These are phyloP conservation scores for Spongilla lacustris DNA, from an alignment of 37 sponge, comb jelly and placozoan species.

Conservation along the genomic window DNA sequence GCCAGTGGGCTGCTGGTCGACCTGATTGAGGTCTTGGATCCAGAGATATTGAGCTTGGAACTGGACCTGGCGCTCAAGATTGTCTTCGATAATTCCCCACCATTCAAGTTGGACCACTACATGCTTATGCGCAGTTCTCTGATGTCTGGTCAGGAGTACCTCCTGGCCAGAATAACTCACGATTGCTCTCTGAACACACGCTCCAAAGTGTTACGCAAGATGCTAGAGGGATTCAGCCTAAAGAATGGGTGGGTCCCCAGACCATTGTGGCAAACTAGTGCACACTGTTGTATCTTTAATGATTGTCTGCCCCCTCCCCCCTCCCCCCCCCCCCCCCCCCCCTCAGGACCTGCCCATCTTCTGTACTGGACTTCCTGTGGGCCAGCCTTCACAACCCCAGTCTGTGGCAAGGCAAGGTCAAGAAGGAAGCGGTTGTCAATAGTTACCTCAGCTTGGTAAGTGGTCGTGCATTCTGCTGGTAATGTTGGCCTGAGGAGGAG, in stretches of 20 bases:
- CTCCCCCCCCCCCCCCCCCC: neutral
- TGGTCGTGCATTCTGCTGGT: neutral
- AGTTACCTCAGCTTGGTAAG: conserved; percentile 64
- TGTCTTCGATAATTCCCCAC: conserved; percentile 17
- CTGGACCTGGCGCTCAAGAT: neutral
- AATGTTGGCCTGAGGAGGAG: neutral
- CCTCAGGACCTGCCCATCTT: conserved; percentile 37
- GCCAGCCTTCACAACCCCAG: conserved; percentile 74
- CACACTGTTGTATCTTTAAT: neutral
- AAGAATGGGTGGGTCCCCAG: conserved; percentile 25
- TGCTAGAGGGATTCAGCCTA: conserved; percentile 16
- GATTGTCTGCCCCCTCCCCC: neutral
- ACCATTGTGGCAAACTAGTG: neutral
- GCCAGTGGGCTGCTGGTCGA: conserved; percentile 52
- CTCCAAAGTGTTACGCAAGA: neutral
- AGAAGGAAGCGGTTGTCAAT: conserved; percentile 73
- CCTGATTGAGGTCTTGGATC: conserved; percentile 52
- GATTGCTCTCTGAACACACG: conserved; percentile 22
- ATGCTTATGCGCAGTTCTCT: no score
- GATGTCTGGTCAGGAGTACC: conserved; percentile 54
- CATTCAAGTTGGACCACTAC: neutral
- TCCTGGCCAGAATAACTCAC: conserved; percentile 37
- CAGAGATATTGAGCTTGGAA: conserved; percentile 29
- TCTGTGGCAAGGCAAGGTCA: conserved; percentile 79
- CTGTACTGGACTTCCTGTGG: conserved; percentile 81